Evolutionary conservation across 2,113 vertebrate genomes (phyloP), one percentile per base, ranked within the genome.

Genomic region (Pterophyllum scalare): DNA sequence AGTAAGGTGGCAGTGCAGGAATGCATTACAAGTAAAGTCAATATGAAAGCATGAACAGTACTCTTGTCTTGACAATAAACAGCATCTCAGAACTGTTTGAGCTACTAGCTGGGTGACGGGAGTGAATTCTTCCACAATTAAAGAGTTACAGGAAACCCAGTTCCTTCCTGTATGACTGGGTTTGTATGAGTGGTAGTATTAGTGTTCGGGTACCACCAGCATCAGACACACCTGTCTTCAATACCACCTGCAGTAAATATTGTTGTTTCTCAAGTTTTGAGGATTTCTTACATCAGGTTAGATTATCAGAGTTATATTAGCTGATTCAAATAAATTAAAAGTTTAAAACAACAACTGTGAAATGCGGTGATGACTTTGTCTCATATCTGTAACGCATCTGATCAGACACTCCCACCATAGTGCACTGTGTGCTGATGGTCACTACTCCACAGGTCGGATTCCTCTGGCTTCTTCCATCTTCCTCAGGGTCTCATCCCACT

Each of bases 401-500:
- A 38, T 59, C 5, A 35, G 9, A 58, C 31, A 40, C 67, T 86
- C 64, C 75, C 5, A 12, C n/a, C 56, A 49, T 40, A 33, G 40
- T 58, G 78, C 49, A 26, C 52, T 43, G 20, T 43, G 40, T 24
- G 20, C 1, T 15, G n/a, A 67, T 3, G 24, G 61, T 3, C 43
- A 76, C 81, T 95, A 95, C 87, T 96, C 95, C 54, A 94, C 91
- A 7, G 93, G 92, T 52, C 88, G 92, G 35, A 94, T 92, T 56
- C 92, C 95, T 77, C 94, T 95, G 81, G 93, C 90, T 0, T 85
- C 94, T 92, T 99, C 98, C 84, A 98, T 89, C 13, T 91, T 95
- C 5, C 95, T 94, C 43, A 99, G 94, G 19, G 94, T 94, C 84
- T 98, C 97, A 70, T 98, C 97, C 98, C 98, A 99, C 72, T 98